Evolutionary conservation across 2,113 vertebrate species (phyloP).

Genomic region (Rallus limicola): DNA sequence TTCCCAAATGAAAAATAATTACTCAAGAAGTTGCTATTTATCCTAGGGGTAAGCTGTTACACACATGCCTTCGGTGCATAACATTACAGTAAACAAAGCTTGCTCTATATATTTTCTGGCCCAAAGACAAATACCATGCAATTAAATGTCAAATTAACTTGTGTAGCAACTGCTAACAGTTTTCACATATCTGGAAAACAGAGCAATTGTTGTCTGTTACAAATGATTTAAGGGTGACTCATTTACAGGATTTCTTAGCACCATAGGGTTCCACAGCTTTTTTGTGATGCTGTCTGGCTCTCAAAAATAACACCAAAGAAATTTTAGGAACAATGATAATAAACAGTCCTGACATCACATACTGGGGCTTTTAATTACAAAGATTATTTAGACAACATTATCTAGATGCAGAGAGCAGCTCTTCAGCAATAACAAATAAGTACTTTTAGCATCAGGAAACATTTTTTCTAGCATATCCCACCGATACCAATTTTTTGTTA

Average conservation of each 20-base stretch:
- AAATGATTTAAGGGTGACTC: slow-evolving; percentile 42
- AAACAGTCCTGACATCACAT: slow-evolving; percentile 5
- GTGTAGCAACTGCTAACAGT: slow-evolving; percentile 33
- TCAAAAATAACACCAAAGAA: neutral
- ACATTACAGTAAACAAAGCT: neutral
- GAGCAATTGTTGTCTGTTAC: neutral
- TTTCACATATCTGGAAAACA: slow-evolving; percentile 37
- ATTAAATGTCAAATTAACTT: slow-evolving; percentile 13
- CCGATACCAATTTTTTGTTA: neutral
- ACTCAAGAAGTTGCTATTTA: neutral
- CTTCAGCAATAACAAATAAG: neutral
- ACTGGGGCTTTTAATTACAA: neutral
- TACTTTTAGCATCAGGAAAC: neutral
- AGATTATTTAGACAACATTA: neutral
- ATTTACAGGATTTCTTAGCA: slow-evolving; percentile 23
- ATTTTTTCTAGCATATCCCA: neutral
- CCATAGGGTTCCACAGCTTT: neutral
- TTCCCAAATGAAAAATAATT: neutral
- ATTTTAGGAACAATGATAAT: neutral
- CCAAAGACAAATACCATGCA: neutral
- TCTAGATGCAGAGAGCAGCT: neutral
- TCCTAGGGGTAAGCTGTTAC: neutral
- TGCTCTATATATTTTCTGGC: slow-evolving; percentile 2
- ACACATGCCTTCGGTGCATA: neutral
- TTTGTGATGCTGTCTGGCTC: neutral